Conservation (phyloP, 2,113 vertebrate genomes). For the Marcusenius ussheri region DNA sequence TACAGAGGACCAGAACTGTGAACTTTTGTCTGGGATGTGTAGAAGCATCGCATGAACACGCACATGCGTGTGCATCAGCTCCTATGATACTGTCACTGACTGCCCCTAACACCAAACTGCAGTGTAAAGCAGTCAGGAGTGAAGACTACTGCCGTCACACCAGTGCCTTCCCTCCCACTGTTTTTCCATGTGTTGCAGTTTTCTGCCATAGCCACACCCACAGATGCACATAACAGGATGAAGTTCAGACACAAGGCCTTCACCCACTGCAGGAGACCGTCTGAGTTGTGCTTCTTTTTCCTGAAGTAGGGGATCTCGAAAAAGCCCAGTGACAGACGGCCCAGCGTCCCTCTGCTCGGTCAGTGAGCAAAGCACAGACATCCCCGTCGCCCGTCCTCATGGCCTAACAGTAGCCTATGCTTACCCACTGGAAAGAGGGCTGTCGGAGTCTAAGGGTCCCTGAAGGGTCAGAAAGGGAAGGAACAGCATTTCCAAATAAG, state of each 20-base stretch:
- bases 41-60: neutral
- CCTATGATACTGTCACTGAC: neutral
- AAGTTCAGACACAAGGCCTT: slow-evolving; percentile 39
- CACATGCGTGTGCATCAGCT: neutral
- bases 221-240: neutral
- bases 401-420: neutral
- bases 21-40: neutral
- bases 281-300: slow-evolving; percentile 26
- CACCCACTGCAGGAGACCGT: slow-evolving; percentile 47
- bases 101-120: neutral
- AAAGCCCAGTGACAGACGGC: slow-evolving; percentile 47
- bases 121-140: neutral
- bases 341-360: slow-evolving; percentile 40
- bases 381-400: neutral
- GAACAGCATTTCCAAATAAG: slow-evolving; percentile 56
- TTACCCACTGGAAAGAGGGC: slow-evolving; percentile 50
- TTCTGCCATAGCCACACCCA: neutral
- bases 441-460: slow-evolving; percentile 54
- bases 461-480: slow-evolving; percentile 50
- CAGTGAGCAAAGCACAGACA: slow-evolving; percentile 19
- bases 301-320: slow-evolving; percentile 39
- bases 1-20: neutral
- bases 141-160: neutral
- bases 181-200: neutral
- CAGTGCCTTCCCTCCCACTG: neutral